Evolutionary conservation across 2,113 vertebrate genomes (phyloP), one percentile per base, ranked within the genome.

Genomic region (Tetrax tetrax): DNA sequence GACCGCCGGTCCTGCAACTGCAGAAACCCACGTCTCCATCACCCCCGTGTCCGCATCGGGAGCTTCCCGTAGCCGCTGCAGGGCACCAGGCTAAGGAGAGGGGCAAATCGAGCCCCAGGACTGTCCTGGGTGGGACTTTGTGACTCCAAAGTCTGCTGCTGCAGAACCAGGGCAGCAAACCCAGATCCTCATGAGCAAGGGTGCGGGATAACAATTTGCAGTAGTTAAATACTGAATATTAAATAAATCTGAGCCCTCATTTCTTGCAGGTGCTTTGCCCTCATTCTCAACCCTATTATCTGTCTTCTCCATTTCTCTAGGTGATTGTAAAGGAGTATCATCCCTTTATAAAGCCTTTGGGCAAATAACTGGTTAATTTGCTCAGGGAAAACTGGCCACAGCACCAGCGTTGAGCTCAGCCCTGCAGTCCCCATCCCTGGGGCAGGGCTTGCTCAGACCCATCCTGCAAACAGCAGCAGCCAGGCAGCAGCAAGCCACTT

Each of bases 1-100:
- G 83, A 96, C 3, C 37, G 8, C 4, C 27, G 81, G 2, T 95
- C 94, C 87, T 94, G 96, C 95, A 97, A 96, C 97, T 97, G 95
- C 86, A 93, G 20, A 57, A 70, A 29, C 37, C 31, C 90, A 74
- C 4, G 1, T 3, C n/a, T 45, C 37, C 21, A 8, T 91, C 79
- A 94, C 11, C 72, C 4, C 1, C 0, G 1, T 15, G 47, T 1
- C 83, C 8, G 0, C 69, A 0, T 1, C 2, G 4, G 31, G 54
- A 23, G 6, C 33, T 24, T 23, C 66, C 78, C 7, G 0, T 12
- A 0, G 3, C 1, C 3, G 7, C 86, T 57, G 50, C 7, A 6
- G 61, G 81, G 28, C 69, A 59, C 41, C 28, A 31, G 64, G 45
- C 15, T 35, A 5, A 11, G n/a, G 25, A 16, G 9, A 43, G 24